Base-by-base conservation (phyloP, 1,140 invertebrate species). In the Sycophila sp. region DNA sequence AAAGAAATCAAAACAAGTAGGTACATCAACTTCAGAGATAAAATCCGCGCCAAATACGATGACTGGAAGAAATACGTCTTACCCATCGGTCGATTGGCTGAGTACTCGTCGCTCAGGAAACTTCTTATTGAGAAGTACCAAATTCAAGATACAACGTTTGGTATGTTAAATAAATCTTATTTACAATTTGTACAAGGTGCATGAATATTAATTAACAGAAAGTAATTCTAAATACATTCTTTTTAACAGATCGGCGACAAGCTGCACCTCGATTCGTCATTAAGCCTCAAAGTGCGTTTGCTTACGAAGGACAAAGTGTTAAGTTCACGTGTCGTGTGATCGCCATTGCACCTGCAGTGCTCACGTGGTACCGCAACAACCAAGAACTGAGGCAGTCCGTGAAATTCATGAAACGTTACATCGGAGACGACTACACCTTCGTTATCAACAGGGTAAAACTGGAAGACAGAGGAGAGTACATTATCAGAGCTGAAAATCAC, bases 321-420 rank as follows among this genome's bases (percentile, higher is more conserved):
- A 98, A 97, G 81, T 97, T 99, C 89, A 96, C 96, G 78, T 99
- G 97, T 83, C 92, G 96, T 74, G 94, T 99, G 71, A 96, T 99
- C 77, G 97, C 97, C 7, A 92, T 94, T 67, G 96, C 97, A 22
- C 91, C 96, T 22, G 95, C 98, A 3, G 97, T 96, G 10, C 89
- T 99, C 36, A 95, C 95, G 22, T 99, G 98, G 98, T 95, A 92
- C 73, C 93, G 95, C 74, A 97, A 97, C 84, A 96, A 96, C 81
- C 89, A 91, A 74, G 97, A 99, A 78, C 87, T 99, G n/a, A 89
- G 94, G 62, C 98, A 99, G 86, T 98, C 96, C 75, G 96, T 98
- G 26, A 99, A 99, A 86, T 98, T 97, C 85, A 99, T 99, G 97
- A 99, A 99, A 87, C 91, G 97, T 74, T 99, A 99, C 81, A 88